These are phyloP conservation scores for Gallirallus australis DNA, from an alignment of 2,797 vertebrate species.

Conservation along the genomic window DNA sequence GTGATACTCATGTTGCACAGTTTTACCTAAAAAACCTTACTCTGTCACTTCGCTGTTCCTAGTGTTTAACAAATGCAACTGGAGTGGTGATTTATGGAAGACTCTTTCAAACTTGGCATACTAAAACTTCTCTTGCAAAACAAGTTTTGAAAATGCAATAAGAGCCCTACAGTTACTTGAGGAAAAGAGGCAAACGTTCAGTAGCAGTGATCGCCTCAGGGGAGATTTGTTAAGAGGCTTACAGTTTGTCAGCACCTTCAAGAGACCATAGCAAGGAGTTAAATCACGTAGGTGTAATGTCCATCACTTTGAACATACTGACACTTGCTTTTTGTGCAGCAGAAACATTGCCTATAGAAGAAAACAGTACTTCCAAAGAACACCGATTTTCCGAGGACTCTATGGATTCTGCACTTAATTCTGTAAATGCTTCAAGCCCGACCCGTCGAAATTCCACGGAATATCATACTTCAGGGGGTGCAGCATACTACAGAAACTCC, in stretches of 20 bases:
- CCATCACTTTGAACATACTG: background rate
- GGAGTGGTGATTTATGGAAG: background rate
- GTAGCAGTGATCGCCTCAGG: background rate
- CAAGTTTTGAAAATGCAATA: background rate
- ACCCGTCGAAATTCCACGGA: conserved; percentile 77
- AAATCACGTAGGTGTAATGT: background rate
- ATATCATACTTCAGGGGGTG: conserved; percentile 77
- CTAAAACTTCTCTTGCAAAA: background rate
- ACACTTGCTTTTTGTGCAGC: conserved; percentile 76
- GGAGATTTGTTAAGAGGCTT: background rate
- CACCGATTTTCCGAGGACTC: conserved; percentile 84
- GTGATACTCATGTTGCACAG: background rate
- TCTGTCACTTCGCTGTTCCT: background rate
- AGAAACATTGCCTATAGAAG: conserved; percentile 86
- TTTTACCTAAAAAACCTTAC: background rate
- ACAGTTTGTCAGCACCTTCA: background rate
- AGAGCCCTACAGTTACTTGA: background rate
- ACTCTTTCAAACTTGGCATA: background rate
- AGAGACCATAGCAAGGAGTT: background rate
- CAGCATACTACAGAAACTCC: conserved; percentile 77
- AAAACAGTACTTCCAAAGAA: conserved; percentile 85
- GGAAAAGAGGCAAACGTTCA: background rate
- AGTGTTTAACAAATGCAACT: background rate
- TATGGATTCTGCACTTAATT: conserved; percentile 88
- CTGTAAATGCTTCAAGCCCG: conserved; percentile 83